Evolutionary conservation across 2,888 invertebrate genomes (phyloP), one percentile per base, ranked within the genome.

Genomic region (Cerceris ruficornis): DNA sequence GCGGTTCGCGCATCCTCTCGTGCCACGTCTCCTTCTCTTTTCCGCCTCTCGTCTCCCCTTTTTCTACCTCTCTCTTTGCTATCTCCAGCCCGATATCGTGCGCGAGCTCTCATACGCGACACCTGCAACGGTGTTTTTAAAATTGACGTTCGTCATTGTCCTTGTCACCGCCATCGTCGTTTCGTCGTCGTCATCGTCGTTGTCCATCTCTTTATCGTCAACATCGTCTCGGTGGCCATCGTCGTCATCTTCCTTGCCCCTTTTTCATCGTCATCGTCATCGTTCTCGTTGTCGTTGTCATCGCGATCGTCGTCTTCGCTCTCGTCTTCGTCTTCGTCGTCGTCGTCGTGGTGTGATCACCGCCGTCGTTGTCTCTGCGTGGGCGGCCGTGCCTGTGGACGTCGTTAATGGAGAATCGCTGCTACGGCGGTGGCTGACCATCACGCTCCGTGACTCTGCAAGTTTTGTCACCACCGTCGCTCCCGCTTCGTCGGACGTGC

Each of bases 371-470:
- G 55, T 69, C 75, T 61, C 64, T 77, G 75, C 67, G 86, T 76
- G 69, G 85, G 83, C 86, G 79, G 70, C 68, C 64, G 84, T 84
- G 84, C 66, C 75, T 77, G 76, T 77, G 81, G 75, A 74, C 81
- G 55, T 77, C 67, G 81, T 87, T 88, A 88, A 89, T 90, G 90
- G 89, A 88, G 86, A 86, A 85, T 82, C 80, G 82, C 68, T 82
- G 80, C 75, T 67, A 82, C 83, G 75, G 81, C 82, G 85, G 86
- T 82, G 82, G 78, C 82, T 81, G 77, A 77, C 74, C 79, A 75
- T 80, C 79, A 76, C 75, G 77, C 72, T 86, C 80, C 82, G 89
- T 90, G 90, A 90, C 89, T 88, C 78, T 80, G 89, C 89, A 89
- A 88, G 71, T 89, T 90, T 83, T 28, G 28, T 28, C 28, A 77